phyloP scores from a whole-genome alignment of 2,113 vertebrate species.

The Dromas ardeola region DNA sequence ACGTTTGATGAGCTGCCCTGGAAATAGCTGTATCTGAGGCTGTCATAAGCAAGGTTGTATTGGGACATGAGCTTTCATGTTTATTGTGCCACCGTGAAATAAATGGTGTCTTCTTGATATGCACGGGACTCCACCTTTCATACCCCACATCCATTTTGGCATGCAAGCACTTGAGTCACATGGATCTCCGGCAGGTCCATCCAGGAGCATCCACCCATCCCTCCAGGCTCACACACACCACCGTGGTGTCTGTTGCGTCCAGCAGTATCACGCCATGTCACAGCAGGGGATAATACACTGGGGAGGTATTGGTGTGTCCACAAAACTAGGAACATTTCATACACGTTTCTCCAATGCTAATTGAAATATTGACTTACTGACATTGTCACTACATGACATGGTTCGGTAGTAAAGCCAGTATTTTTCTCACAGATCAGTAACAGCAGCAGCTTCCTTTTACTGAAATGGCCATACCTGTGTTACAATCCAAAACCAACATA shows the following conservation, averaged over 20 bases:
- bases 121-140: not conserved
- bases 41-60: not conserved
- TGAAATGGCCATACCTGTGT: not conserved
- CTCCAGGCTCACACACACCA: rapidly evolving
- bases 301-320: not conserved
- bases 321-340: not conserved
- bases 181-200: rapidly evolving
- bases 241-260: not conserved
- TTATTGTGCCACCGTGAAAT: not conserved
- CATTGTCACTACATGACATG: rapidly evolving
- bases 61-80: not conserved
- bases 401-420: not conserved
- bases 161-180: not conserved
- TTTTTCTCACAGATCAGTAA: not conserved
- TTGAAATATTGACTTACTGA: not conserved
- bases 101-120: not conserved
- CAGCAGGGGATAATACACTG: rapidly evolving
- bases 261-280: rapidly evolving
- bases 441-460: not conserved
- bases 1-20: not conserved
- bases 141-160: not conserved
- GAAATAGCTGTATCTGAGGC: not conserved
- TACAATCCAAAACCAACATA: not conserved
- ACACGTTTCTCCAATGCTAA: not conserved
- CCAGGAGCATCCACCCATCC: not conserved